A percentile compares a stretch with the other conserved stretches of the same genome.
Evolutionary conservation across 2,113 vertebrate species (phyloP).

Genomic region (Ptyas mucosa): DNA sequence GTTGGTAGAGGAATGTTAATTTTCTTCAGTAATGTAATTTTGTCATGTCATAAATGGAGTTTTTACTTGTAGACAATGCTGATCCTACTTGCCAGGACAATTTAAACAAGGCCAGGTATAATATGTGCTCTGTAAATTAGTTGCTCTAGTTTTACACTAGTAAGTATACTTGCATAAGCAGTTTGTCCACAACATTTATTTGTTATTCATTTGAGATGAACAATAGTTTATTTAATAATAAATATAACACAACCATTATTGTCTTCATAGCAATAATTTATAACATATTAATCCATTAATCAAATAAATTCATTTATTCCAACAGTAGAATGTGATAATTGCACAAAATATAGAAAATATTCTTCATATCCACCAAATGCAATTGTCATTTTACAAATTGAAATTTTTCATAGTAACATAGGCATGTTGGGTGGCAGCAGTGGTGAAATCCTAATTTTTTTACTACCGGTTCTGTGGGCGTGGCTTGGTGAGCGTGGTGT

Average conservation of each 20-base stretch:
- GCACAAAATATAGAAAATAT: neutral
- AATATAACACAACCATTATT: neutral
- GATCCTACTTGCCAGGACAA: neutral
- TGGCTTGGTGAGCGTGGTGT: too few species aligned
- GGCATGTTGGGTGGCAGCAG: neutral
- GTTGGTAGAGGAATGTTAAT: neutral
- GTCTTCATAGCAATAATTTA: neutral
- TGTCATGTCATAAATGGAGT: neutral
- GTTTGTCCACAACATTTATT: neutral
- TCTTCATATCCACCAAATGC: neutral
- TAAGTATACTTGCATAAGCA: neutral
- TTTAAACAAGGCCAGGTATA: neutral
- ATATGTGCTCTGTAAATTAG: neutral
- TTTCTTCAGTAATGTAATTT: neutral
- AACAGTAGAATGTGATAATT: neutral
- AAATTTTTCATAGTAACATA: neutral
- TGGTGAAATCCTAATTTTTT: too few species aligned
- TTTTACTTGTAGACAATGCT: neutral
- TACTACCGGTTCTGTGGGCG: too few species aligned
- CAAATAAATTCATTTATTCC: neutral
- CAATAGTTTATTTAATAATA: neutral
- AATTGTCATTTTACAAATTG: neutral
- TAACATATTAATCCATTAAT: neutral
- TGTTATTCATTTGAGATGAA: neutral
- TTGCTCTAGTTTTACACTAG: neutral